Base-by-base conservation (phyloP, 2,797 vertebrate species). In the Delichon dasypus region DNA sequence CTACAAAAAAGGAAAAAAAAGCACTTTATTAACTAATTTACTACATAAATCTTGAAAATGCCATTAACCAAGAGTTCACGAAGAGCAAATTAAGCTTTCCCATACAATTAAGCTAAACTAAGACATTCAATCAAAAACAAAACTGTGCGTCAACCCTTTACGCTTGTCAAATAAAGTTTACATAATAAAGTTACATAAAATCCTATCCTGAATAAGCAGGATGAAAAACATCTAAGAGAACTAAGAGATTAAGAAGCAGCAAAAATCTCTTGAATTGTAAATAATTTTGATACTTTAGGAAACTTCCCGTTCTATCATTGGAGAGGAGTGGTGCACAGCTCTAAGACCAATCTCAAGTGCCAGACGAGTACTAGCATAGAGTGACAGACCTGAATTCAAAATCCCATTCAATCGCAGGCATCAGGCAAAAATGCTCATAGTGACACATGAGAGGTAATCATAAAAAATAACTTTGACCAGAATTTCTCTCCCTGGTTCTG, bases 1-100 rank as follows among this genome's bases (percentile, higher is more conserved):
- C 99, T 99, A 96, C 30, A 92, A 93, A 45, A 2, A 73, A 34
- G 90, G 90, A 95, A 93, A 96, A 89, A 9, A 9, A 44, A 6
- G 2, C 2, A 55, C 7, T 82, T 55, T 64, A 81, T 70, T 74
- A 79, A 27, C 36, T 62, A 30, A 82, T 50, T 81, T 79, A 67
- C 12, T 40, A 81, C 4, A 34, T 26, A 45, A 60, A 54, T 58
- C 14, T 18, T 64, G 60, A 55, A 89, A 90, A 60, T 21, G 4
- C 10, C 32, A 66, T 34, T 79, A 71, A 57, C 5, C 10, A 90
- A 30, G 20, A 60, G 22, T 27, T 76, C 81, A 55, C 9, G 9
- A 94, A 53, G 16, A 62, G 13, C 26, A 79, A 87, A 73, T 12
- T 2, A 40, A n/a, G 21, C 16, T 85, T 30, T 60, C 47, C 38